Conservation (phyloP, 2,888 invertebrate genomes). For the Cephus sareptanus region DNA sequence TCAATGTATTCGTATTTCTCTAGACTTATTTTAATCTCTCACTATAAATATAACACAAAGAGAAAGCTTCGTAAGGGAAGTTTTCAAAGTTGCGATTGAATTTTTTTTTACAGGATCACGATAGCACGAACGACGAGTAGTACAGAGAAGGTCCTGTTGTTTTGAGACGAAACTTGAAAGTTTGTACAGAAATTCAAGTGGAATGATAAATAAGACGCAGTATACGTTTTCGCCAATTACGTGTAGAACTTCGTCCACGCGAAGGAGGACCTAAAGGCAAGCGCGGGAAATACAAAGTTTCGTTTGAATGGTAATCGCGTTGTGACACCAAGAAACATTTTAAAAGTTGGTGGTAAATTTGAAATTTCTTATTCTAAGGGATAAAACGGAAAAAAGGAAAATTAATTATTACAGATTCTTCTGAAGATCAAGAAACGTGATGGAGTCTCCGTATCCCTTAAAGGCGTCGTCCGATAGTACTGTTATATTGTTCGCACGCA, state of each 20-base stretch:
- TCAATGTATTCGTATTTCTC: not conserved
- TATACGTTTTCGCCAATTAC: not conserved
- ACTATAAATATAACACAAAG: not conserved
- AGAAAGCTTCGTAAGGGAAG: not conserved
- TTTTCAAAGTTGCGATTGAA: not conserved
- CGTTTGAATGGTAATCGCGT: not conserved
- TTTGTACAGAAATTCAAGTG: not conserved
- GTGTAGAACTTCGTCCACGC: not conserved
- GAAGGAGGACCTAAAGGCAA: not conserved
- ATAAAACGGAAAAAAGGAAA: not conserved
- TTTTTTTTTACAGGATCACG: not conserved
- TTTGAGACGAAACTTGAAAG: not conserved
- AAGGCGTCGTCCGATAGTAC: conserved; percentile 87
- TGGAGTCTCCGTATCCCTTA: conserved; percentile 88
- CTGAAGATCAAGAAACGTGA: conserved; percentile 92
- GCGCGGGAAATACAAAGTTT: not conserved
- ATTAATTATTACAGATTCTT: conserved; percentile 83
- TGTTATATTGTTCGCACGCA: conserved; percentile 89
- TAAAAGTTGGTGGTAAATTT: not conserved
- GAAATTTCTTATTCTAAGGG: not conserved
- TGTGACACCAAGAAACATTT: not conserved
- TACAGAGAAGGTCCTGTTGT: not conserved
- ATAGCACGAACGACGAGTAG: not conserved
- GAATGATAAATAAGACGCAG: not conserved
- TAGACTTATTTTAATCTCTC: not conserved